Conservation (phyloP, 2,797 vertebrate genomes). For the Sciurus vulgaris region DNA sequence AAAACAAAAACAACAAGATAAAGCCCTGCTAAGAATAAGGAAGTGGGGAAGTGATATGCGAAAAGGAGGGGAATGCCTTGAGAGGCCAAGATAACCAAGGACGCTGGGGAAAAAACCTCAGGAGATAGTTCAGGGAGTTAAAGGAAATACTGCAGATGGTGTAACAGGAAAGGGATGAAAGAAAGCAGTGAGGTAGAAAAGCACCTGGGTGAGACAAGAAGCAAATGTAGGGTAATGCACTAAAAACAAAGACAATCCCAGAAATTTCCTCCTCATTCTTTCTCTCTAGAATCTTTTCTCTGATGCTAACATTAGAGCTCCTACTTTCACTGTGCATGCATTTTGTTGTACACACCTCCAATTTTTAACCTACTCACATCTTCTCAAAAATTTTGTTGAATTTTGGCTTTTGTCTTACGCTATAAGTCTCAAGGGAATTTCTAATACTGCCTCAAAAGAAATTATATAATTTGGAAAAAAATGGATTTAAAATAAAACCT, state of each 20-base stretch:
- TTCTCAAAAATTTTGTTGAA: neutral
- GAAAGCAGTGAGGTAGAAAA: neutral
- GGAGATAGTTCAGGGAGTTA: neutral
- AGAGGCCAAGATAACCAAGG: neutral
- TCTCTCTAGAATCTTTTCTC: neutral
- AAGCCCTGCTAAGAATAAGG: neutral
- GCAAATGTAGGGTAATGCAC: neutral
- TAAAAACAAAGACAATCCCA: neutral
- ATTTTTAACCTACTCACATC: neutral
- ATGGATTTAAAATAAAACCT: neutral
- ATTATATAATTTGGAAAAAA: neutral
- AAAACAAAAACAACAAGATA: neutral
- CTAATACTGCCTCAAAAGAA: neutral
- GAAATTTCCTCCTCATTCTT: neutral
- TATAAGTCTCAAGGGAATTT: neutral
- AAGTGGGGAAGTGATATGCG: neutral
- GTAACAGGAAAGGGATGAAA: neutral
- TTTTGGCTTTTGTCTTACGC: neutral
- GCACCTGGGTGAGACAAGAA: neutral
- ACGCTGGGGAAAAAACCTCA: neutral
- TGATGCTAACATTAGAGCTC: neutral
- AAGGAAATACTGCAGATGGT: neutral
- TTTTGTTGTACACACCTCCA: neutral
- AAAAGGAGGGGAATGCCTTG: neutral
- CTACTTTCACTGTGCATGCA: neutral